phyloP scores from a whole-genome alignment of 2,888 invertebrate species.

The Pollenia labialis region DNA sequence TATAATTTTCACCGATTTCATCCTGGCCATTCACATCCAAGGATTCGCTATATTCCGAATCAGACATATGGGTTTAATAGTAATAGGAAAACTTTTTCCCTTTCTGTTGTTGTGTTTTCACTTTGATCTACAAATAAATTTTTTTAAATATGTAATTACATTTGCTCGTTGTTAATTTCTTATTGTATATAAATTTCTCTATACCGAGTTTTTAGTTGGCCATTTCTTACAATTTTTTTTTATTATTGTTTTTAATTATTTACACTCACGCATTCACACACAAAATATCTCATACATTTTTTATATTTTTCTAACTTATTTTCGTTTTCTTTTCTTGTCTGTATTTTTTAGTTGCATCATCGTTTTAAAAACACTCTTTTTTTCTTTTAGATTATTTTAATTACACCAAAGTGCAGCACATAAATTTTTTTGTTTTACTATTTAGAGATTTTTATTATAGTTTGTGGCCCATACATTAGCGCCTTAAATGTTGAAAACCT shows the following conservation, averaged over 20 bases:
- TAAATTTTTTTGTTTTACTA: slow-evolving; percentile 53
- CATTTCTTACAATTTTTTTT: slow-evolving; percentile 59
- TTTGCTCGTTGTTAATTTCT: slow-evolving; percentile 18
- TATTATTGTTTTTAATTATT: slow-evolving; percentile 69
- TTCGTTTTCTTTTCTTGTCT: slow-evolving; percentile 59
- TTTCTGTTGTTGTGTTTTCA: neutral
- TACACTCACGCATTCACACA: slow-evolving; percentile 69
- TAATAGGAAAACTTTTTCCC: neutral
- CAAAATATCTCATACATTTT: slow-evolving; percentile 34
- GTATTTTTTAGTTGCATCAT: slow-evolving; percentile 64
- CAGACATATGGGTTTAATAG: slow-evolving; percentile 63
- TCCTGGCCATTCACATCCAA: slow-evolving; percentile 69
- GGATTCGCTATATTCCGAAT: slow-evolving; percentile 67
- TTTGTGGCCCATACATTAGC: slow-evolving; percentile 54
- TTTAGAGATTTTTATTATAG: slow-evolving; percentile 46
- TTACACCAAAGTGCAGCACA: neutral
- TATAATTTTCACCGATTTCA: slow-evolving; percentile 55
- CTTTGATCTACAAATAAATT: slow-evolving; percentile 52
- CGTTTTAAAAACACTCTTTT: slow-evolving; percentile 58
- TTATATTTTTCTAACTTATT: slow-evolving; percentile 50
- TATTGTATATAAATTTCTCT: slow-evolving; percentile 61
- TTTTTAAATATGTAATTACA: slow-evolving; percentile 35
- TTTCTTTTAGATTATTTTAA: slow-evolving; percentile 47
- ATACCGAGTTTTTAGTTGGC: slow-evolving; percentile 60
- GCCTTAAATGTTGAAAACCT: slow-evolving; percentile 59